Conservation (phyloP, 2,888 invertebrate species). For the Metalampra italica region DNA sequence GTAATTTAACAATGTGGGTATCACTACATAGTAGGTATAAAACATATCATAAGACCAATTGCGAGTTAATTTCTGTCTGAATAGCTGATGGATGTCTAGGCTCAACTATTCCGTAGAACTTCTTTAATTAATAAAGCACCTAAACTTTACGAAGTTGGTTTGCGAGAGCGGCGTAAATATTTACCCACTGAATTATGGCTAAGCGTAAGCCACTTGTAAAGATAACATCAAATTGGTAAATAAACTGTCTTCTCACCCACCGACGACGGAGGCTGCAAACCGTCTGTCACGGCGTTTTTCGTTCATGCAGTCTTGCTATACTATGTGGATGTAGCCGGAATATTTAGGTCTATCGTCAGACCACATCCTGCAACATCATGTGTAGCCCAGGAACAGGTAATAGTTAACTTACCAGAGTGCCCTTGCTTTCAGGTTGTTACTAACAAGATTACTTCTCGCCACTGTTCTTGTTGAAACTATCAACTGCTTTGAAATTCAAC, state of each 20-base stretch:
- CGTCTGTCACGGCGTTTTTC: too few species aligned
- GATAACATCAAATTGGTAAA: conserved; percentile 1
- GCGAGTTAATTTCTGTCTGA: conserved; percentile 12
- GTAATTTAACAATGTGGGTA: background rate
- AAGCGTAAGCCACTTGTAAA: conserved; percentile 4
- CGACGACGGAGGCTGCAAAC: too few species aligned
- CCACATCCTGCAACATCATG: background rate
- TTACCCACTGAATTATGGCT: conserved; percentile 25
- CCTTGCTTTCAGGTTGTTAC: conserved; percentile 10
- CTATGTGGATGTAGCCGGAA: background rate
- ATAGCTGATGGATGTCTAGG: conserved; percentile 20
- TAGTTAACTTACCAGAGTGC: conserved; percentile 6
- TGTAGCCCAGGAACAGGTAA: background rate
- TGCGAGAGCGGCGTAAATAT: conserved; percentile 28
- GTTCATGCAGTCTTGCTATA: background rate
- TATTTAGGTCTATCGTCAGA: background rate
- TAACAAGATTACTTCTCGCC: conserved; percentile 11
- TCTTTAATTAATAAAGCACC: conserved; percentile 24
- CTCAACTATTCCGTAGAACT: conserved; percentile 15
- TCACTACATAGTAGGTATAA: background rate
- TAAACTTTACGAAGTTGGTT: conserved; percentile 21
- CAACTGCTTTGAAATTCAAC: conserved; percentile 7
- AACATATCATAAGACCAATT: background rate
- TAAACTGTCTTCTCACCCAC: too few species aligned
- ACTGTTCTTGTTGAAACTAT: conserved; percentile 8